phyloP scores from a whole-genome alignment of 2,113 vertebrate genomes.

The Dinomys branickii region DNA sequence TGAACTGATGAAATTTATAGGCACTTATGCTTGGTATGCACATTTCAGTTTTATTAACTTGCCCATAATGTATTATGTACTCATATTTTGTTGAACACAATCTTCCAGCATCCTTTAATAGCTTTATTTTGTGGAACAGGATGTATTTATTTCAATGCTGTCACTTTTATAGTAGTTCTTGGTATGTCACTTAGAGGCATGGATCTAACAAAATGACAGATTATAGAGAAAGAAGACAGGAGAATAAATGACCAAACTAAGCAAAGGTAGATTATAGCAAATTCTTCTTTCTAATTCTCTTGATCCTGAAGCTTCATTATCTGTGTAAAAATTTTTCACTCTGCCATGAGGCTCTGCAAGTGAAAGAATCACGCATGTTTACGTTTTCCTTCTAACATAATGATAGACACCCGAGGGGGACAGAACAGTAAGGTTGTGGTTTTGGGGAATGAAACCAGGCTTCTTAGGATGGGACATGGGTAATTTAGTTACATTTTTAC shows the following conservation, averaged over 20 bases:
- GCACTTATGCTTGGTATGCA: constrained; percentile 4
- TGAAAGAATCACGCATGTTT: neutral
- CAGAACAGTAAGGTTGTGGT: neutral
- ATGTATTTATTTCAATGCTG: constrained; percentile 68
- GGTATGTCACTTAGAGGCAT: constrained; percentile 37
- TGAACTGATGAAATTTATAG: constrained; percentile 9
- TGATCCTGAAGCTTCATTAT: constrained; percentile 78
- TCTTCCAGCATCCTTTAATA: constrained; percentile 62
- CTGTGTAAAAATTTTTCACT: neutral
- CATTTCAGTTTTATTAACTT: constrained; percentile 37
- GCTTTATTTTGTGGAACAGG: constrained; percentile 35
- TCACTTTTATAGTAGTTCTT: constrained; percentile 50
- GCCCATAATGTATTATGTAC: constrained; percentile 42
- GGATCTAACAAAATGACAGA: constrained; percentile 67
- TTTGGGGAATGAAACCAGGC: neutral
- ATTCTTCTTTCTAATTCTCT: constrained; percentile 60
- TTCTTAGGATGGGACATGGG: neutral
- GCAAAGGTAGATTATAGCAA: constrained; percentile 54
- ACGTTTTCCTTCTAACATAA: constrained; percentile 44
- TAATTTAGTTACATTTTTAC: neutral
- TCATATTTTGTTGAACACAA: constrained; percentile 14
- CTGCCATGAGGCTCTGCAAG: constrained; percentile 31
- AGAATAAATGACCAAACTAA: constrained; percentile 64
- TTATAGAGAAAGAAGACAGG: constrained; percentile 13
- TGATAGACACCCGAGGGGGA: constrained; percentile 33